Conservation (phyloP, 2,888 invertebrate species). For the Chesias legatella region DNA sequence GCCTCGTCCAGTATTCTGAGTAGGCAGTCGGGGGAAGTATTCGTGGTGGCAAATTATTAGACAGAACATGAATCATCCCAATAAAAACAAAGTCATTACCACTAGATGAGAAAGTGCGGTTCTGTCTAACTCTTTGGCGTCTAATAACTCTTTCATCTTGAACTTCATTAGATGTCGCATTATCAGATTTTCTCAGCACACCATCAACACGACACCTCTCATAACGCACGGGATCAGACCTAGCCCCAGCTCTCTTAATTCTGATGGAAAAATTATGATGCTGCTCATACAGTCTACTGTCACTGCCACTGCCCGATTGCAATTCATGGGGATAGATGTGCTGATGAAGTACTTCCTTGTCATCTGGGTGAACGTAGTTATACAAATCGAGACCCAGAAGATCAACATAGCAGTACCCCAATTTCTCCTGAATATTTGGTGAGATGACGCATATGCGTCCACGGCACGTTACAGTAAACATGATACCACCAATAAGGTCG, state of each 20-base stretch:
- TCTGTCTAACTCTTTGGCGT: slow-evolving; percentile 76
- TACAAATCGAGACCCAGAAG: slow-evolving; percentile 93
- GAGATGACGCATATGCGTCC: slow-evolving; percentile 94
- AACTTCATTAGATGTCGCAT: slow-evolving; percentile 74
- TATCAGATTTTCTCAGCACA: slow-evolving; percentile 79
- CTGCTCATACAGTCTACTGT: slow-evolving; percentile 59
- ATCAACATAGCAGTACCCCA: slow-evolving; percentile 94
- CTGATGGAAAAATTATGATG: slow-evolving; percentile 80
- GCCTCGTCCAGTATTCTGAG: slow-evolving; percentile 94
- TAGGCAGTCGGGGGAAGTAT: slow-evolving; percentile 82
- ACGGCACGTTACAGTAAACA: slow-evolving; percentile 88
- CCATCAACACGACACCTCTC: slow-evolving; percentile 86
- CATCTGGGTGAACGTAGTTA: slow-evolving; percentile 91
- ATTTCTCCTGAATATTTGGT: slow-evolving; percentile 89
- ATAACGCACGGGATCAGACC: slow-evolving; percentile 86
- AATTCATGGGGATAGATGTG: slow-evolving; percentile 82
- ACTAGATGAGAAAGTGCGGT: slow-evolving; percentile 74
- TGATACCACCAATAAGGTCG: slow-evolving; percentile 87
- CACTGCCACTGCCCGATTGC: slow-evolving; percentile 57
- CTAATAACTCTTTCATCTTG: slow-evolving; percentile 74
- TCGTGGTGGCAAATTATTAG: slow-evolving; percentile 77
- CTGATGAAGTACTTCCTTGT: slow-evolving; percentile 86
- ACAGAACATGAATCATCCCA: slow-evolving; percentile 85
- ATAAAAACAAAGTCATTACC: slow-evolving; percentile 85
- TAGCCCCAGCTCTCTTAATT: slow-evolving; percentile 84